These are phyloP conservation scores for Watsonalla binaria DNA, from an alignment of 2,888 invertebrate genomes.

Conservation along the genomic window DNA sequence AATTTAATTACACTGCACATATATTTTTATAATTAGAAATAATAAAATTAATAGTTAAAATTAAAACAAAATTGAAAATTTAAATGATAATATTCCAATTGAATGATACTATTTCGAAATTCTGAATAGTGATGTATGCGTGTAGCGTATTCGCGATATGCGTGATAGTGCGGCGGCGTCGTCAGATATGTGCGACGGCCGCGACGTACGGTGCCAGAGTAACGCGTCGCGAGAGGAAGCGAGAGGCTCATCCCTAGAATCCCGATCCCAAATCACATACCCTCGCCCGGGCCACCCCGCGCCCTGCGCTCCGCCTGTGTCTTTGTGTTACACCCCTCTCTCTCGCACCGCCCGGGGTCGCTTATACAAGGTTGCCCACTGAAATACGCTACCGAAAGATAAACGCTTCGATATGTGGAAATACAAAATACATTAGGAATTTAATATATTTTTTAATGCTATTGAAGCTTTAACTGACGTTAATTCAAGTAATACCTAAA, in stretches of 20 bases:
- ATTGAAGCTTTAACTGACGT: too few relatives aligned
- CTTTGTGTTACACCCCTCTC: conserved; percentile 70
- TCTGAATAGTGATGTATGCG: conserved; percentile 3
- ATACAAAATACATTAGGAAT: conserved; percentile 6
- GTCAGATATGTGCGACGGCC: conserved; percentile 57
- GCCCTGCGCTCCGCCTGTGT: conserved; percentile 58
- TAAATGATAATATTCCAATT: background rate
- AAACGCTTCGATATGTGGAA: conserved; percentile 23
- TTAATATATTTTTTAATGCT: too few relatives aligned
- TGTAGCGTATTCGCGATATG: conserved; percentile 30
- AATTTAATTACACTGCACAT: conserved; percentile 1
- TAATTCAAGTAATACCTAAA: too few relatives aligned
- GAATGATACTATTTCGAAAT: background rate
- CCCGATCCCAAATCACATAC: conserved; percentile 76
- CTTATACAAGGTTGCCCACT: conserved; percentile 57
- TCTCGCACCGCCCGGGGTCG: conserved; percentile 59
- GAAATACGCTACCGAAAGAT: conserved; percentile 35
- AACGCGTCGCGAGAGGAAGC: conserved; percentile 70
- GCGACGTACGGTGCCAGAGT: conserved; percentile 71
- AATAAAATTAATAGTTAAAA: background rate
- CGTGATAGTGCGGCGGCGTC: conserved; percentile 37
- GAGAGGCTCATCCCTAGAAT: conserved; percentile 79
- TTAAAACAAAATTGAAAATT: background rate
- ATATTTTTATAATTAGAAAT: too few relatives aligned
- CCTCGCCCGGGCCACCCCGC: conserved; percentile 66